A percentile compares a stretch with the other conserved stretches of the same genome.
These are phyloP conservation scores for Pelagia noctiluca DNA, from an alignment of 30 jellyfish, hydroid and myxozoan species.

Conservation along the genomic window DNA sequence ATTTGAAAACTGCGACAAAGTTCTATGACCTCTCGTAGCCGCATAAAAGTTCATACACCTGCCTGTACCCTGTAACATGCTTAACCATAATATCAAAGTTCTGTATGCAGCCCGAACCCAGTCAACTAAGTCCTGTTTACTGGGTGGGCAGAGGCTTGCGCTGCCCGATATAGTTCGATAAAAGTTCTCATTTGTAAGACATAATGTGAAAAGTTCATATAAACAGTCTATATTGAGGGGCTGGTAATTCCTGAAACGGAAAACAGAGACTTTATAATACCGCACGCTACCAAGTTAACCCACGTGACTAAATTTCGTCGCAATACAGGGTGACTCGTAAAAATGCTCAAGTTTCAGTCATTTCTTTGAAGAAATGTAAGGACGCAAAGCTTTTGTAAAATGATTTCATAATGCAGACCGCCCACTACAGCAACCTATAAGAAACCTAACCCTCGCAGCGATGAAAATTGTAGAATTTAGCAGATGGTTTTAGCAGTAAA, in stretches of 20 bases:
- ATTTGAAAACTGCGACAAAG: too few relatives aligned
- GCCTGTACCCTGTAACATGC: conserved; percentile 2
- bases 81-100: conserved; percentile 8
- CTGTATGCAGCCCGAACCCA: neutral
- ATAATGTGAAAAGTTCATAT: conserved; percentile 50
- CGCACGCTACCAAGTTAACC: too few relatives aligned
- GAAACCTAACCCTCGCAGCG: too few relatives aligned
- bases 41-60: neutral
- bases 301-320: too few relatives aligned
- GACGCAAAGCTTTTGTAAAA: too few relatives aligned
- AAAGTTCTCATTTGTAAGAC: conserved; percentile 44
- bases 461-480: too few relatives aligned
- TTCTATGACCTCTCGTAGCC: neutral
- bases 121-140: conserved; percentile 20
- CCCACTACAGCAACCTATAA: too few relatives aligned
- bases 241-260: conserved; percentile 61
- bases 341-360: too few relatives aligned
- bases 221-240: conserved; percentile 63
- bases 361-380: too few relatives aligned
- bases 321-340: too few relatives aligned
- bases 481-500: too few relatives aligned
- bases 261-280: conserved; percentile 46
- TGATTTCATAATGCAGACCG: too few relatives aligned
- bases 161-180: conserved; percentile 38
- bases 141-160: conserved; percentile 13